phyloP scores from a whole-genome alignment of 2,888 invertebrate species.

The Galeruca laticollis region DNA sequence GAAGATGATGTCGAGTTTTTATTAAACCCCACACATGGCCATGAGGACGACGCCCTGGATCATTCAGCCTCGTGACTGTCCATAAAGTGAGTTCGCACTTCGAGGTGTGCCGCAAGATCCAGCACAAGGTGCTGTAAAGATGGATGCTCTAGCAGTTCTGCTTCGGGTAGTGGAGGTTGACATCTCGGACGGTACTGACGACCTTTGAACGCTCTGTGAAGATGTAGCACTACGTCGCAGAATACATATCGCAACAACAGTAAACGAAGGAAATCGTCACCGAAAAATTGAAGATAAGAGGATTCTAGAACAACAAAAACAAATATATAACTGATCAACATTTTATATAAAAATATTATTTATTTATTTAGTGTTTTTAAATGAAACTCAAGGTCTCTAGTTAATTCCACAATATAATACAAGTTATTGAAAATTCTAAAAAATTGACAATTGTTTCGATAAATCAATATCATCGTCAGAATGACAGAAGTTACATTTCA shows the following conservation, averaged over 20 bases:
- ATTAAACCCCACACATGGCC: constrained; percentile 63
- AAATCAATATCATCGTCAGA: no score
- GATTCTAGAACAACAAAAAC: constrained; percentile 69
- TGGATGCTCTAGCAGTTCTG: constrained; percentile 88
- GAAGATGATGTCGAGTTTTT: constrained; percentile 53
- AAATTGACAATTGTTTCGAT: no score
- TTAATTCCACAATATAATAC: no score
- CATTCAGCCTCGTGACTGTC: constrained; percentile 75
- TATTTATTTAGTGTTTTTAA: no score
- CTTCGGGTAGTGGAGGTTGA: constrained; percentile 88
- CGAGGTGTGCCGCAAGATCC: constrained; percentile 86
- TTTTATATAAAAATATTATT: no score
- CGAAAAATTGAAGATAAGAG: constrained; percentile 87
- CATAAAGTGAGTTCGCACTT: constrained; percentile 81
- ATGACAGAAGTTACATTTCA: no score
- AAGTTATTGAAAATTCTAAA: no score
- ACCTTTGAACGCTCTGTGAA: constrained; percentile 88
- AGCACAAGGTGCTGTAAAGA: constrained; percentile 82
- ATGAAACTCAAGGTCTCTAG: no score
- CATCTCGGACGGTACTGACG: constrained; percentile 88
- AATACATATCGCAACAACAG: constrained; percentile 91
- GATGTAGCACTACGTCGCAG: constrained; percentile 89
- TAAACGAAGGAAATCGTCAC: constrained; percentile 93
- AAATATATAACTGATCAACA: neutral
- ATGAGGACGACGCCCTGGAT: constrained; percentile 71